Evolutionary conservation across 2,888 invertebrate species (phyloP), one percentile per base, ranked within the genome.

Genomic region (Lumbricus terrestris): DNA sequence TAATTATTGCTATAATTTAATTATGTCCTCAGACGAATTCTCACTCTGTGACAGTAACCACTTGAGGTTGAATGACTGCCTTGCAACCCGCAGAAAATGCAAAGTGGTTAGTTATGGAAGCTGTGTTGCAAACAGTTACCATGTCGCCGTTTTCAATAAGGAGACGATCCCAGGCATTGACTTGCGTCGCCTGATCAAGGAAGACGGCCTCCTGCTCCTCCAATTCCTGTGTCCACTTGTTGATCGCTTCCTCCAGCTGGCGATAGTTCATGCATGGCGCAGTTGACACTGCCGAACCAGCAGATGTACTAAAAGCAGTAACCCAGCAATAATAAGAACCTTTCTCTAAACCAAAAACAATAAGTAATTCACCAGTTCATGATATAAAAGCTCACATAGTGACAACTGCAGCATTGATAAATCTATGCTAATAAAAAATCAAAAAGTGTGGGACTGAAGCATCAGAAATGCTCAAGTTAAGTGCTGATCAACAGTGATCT

Each of bases 121-220:
- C n/a, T n/a, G n/a, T 34, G 20, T n/a, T 8, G 29, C 69, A n/a
- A 69, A 40, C 33, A 89, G 91, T 90, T 94, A 97, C 97, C 96
- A 98, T 98, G 92, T 98, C 98, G 35, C 98, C 98, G 94, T 98
- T 98, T 38, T 97, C 96, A 90, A 98, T 97, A 1, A 99, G 96
- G 83, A 98, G 95, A 92, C 97, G 96, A 94, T 99, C 99, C 98
- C 99, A 99, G 0, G 97, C 97, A 95, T 99, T 99, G 90, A 99
- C 97, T 95, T 98, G 98, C 11, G 97, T 97, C 0, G 98, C 98
- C 95, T 98, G 98, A 94, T 98, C 97, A 91, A 98, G 96, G 94
- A 98, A 99, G 0, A 97, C 23, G 23, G 69, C 34, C 94, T 98
- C 98, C 94, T 98, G 98, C 92, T 98, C 98, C 92, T 98, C 98